phyloP scores from a whole-genome alignment of 2,113 vertebrate species.

The Acrocephalus arundinaceus region DNA sequence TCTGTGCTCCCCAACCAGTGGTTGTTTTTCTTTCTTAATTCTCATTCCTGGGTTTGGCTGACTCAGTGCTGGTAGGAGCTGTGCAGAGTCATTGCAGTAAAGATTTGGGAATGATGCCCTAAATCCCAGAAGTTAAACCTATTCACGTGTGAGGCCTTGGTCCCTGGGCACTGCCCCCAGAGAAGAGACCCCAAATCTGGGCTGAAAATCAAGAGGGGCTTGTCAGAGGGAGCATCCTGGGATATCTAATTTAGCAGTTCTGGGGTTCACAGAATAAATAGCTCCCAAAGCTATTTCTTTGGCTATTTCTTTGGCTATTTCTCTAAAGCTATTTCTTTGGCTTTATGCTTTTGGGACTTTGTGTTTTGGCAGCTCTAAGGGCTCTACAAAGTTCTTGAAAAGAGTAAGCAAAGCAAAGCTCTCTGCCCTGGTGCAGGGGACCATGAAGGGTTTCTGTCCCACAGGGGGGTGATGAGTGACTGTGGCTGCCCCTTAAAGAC shows the following conservation, averaged over 20 bases:
- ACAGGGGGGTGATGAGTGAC: background rate
- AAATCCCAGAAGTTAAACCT: background rate
- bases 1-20: background rate
- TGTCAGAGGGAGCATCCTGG: background rate
- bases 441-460: background rate
- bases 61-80: background rate
- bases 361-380: background rate
- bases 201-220: background rate
- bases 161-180: fast-evolving
- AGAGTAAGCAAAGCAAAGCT: background rate
- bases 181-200: background rate
- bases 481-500: background rate
- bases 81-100: background rate
- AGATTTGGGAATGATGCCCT: background rate
- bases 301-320: background rate
- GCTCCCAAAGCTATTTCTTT: background rate
- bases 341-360: background rate
- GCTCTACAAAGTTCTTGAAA: background rate
- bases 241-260: background rate
- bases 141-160: fast-evolving
- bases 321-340: background rate
- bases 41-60: background rate
- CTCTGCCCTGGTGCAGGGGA: background rate
- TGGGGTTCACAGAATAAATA: background rate
- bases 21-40: background rate